Base-by-base conservation (phyloP, 2,888 invertebrate genomes). In the Gymnosoma rotundatum region DNA sequence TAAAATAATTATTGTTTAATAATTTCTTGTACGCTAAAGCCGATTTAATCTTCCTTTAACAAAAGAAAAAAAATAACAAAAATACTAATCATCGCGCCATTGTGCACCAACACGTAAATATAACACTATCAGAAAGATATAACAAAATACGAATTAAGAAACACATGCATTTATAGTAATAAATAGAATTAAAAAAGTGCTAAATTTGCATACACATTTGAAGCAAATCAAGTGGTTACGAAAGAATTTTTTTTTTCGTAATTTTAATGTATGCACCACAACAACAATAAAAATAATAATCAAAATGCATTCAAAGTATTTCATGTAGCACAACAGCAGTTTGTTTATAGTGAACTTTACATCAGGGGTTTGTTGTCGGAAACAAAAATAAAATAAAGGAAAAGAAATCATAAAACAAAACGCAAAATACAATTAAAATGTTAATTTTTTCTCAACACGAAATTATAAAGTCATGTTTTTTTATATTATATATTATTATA, bases 141-240 rank as follows among this genome's bases (percentile, higher is more conserved):
- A 58, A 50, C 67, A 76, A 54, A 60, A 56, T 48, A 32, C 36
- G 8, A 20, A 32, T 56, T 36, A 56, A 9, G 48, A 74, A 58
- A 72, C 20, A 36, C 25, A 54, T 20, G 20, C 12, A 60, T 20
- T n/a, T 42, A 48, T 45, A 4, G 48, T 52, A 69, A 78, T 64
- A 72, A 72, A 79, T 58, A 50, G 67, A 58, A 67, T 54, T 42
- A 48, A 56, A 61, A 70, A n/a, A 42, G 45, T 70, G 45, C 45
- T 78, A 63, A 67, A 83, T 83, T 78, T 83, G 82, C 78, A 83
- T 78, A 81, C 64, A 75, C 56, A 70, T 64, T 81, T 75, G 70
- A 50, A 64, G 32, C 81, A 83, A 67, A 73, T 83, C 78, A 78
- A 78, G 67, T 83, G 50, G 73, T 78, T 83, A 58, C 69, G 38